Evolutionary conservation across 2,113 vertebrate genomes (phyloP).

Genomic region (Calypte anna): DNA sequence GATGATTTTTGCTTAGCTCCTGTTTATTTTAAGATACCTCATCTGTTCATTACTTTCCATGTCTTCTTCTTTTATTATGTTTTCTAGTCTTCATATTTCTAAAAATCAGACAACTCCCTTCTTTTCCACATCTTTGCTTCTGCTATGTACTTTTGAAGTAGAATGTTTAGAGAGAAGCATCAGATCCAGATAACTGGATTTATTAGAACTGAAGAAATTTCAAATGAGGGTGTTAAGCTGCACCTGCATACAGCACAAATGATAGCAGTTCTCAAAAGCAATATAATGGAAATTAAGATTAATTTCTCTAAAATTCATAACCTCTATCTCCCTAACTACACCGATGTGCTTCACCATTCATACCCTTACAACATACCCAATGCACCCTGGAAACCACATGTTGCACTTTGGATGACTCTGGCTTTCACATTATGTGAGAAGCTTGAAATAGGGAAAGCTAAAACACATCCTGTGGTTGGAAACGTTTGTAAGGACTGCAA

Average conservation of each 20-base stretch:
- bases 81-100: neutral
- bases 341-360: neutral
- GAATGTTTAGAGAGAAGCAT: neutral
- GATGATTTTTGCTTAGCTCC: neutral
- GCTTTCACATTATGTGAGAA: neutral
- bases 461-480: neutral
- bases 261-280: neutral
- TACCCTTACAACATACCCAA: neutral
- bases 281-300: slow-evolving; percentile 6
- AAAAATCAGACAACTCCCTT: neutral
- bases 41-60: neutral
- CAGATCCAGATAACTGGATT: neutral
- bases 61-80: neutral
- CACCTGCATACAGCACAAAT: neutral
- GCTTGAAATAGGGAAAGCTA: neutral
- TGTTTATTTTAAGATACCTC: neutral
- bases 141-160: neutral
- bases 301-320: neutral
- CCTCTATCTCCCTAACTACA: neutral
- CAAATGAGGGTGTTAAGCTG: neutral
- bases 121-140: neutral
- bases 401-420: neutral
- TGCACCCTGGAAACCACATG: neutral
- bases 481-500: neutral
- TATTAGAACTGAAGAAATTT: neutral